These are phyloP conservation scores for Petaurus breviceps DNA, from an alignment of 2,113 vertebrate genomes.

Conservation along the genomic window DNA sequence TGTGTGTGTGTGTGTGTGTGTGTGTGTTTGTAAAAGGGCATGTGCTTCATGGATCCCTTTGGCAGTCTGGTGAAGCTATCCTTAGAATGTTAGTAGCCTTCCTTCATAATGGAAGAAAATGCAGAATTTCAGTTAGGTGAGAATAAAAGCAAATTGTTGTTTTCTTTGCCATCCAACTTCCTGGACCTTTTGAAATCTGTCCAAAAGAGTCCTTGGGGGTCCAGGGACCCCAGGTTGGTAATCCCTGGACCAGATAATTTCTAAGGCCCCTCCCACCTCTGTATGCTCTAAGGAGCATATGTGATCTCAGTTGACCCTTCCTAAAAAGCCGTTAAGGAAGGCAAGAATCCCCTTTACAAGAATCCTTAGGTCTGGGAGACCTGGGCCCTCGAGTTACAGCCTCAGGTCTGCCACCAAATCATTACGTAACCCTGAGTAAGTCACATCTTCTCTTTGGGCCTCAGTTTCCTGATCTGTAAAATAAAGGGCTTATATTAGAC, in stretches of 20 bases:
- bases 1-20: too few relatives aligned
- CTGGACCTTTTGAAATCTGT: too few relatives aligned
- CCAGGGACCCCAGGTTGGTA: not conserved
- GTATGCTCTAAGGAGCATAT: not conserved
- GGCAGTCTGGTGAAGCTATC: too few relatives aligned
- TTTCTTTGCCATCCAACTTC: too few relatives aligned
- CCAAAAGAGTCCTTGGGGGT: too few relatives aligned
- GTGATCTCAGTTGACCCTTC: not conserved
- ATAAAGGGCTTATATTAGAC: not conserved
- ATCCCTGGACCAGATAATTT: not conserved
- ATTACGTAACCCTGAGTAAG: not conserved
- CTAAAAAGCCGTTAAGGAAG: not conserved
- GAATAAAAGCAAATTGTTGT: too few relatives aligned
- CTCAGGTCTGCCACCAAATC: not conserved
- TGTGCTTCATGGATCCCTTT: too few relatives aligned
- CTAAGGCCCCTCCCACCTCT: not conserved
- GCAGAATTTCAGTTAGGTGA: too few relatives aligned
- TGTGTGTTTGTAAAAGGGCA: too few relatives aligned
- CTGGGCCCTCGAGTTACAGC: too few relatives aligned
- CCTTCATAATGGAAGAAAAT: too few relatives aligned
- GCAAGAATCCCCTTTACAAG: not conserved
- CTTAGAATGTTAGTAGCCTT: too few relatives aligned
- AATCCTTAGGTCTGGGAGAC: not conserved
- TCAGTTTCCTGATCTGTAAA: not conserved
- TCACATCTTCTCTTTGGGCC: not conserved